A percentile compares a stretch with the other conserved stretches of the same genome.
Conservation (phyloP, 2,797 vertebrate genomes). For the Chiroxiphia lanceolata region DNA sequence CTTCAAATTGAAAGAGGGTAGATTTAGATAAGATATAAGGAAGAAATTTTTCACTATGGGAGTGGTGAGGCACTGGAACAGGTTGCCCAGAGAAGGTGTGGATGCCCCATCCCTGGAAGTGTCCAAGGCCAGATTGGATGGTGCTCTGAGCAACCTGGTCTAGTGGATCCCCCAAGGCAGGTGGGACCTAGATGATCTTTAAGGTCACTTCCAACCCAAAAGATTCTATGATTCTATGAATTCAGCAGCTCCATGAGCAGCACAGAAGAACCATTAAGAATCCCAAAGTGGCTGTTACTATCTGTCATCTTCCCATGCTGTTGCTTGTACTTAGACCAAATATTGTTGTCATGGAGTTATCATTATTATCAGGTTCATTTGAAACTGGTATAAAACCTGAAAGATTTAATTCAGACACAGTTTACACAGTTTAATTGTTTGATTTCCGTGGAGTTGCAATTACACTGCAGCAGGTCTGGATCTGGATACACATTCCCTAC, state of each 20-base stretch:
- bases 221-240: fast-evolving
- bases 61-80: background rate
- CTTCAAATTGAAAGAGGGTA: background rate
- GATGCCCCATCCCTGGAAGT: background rate
- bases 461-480: background rate
- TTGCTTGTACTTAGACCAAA: background rate
- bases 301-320: background rate
- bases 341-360: background rate
- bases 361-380: background rate
- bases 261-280: background rate
- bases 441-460: background rate
- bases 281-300: background rate
- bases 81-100: background rate
- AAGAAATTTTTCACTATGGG: background rate
- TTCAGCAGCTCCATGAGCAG: background rate
- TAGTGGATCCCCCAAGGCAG: no score
- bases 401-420: background rate
- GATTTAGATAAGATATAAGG: background rate
- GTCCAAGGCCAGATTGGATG: background rate
- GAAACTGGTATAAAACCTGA: background rate
- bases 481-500: background rate
- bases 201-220: background rate
- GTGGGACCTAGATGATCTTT: background rate
- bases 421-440: background rate
- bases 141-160: background rate